Percentiles rank a stretch among this genome's conserved stretches.
Evolutionary conservation across 2,888 invertebrate genomes (phyloP).

Genomic region (Oxytorus armatus): DNA sequence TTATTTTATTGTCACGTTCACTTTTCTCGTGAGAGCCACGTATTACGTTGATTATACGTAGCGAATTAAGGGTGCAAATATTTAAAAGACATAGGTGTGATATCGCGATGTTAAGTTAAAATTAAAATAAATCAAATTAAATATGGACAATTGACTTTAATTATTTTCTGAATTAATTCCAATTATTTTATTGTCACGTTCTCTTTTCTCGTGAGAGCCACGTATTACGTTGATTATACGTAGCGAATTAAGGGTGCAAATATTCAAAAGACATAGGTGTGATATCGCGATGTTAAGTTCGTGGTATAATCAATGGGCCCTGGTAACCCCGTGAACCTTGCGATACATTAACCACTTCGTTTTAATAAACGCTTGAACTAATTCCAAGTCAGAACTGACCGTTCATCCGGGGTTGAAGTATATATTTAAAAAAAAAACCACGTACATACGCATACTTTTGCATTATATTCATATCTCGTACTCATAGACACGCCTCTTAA

Average conservation of each 20-base stretch:
- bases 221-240: constrained; percentile 1
- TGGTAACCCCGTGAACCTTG: constrained; percentile 74
- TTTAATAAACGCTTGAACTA: constrained; percentile 72
- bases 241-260: constrained; percentile 45
- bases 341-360: constrained; percentile 69
- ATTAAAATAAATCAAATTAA: too few relatives aligned
- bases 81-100: too few relatives aligned
- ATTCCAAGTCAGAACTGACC: constrained; percentile 67
- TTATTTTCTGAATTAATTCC: neutral
- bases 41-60: too few relatives aligned
- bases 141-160: too few relatives aligned
- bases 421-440: constrained; percentile 1
- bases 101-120: too few relatives aligned
- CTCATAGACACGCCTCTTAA: constrained; percentile 66
- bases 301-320: constrained; percentile 72
- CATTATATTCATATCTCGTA: constrained; percentile 55
- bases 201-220: neutral
- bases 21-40: too few relatives aligned
- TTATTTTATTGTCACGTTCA: too few relatives aligned
- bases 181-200: constrained; percentile 11
- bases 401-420: constrained; percentile 54
- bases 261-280: constrained; percentile 26
- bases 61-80: too few relatives aligned
- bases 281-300: constrained; percentile 42
- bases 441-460: constrained; percentile 66